These are phyloP conservation scores for Mesoclemmys tuberculata DNA, from an alignment of 2,113 vertebrate species.

Conservation along the genomic window DNA sequence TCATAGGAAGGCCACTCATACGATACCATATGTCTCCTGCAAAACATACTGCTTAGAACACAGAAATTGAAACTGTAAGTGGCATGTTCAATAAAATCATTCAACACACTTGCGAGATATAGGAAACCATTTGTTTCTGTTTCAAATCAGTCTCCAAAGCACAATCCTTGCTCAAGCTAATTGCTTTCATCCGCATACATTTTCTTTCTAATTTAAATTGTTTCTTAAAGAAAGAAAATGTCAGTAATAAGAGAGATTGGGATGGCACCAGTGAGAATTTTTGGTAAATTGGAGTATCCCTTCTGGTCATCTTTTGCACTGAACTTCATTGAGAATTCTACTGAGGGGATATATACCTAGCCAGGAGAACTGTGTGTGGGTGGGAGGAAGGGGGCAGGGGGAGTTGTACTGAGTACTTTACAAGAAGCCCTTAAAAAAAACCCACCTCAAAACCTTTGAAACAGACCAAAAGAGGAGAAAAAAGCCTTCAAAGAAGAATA, in stretches of 20 bases:
- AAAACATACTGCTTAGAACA: neutral
- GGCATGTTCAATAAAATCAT: slow-evolving; percentile 15
- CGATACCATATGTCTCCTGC: neutral
- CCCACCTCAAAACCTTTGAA: slow-evolving; percentile 69
- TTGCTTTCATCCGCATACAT: slow-evolving; percentile 5
- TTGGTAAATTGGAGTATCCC: neutral
- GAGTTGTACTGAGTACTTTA: slow-evolving; percentile 26
- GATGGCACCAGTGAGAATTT: neutral
- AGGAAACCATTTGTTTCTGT: slow-evolving; percentile 35
- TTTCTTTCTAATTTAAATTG: slow-evolving; percentile 24
- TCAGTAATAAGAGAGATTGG: neutral
- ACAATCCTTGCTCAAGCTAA: slow-evolving; percentile 9
- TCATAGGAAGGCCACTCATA: neutral
- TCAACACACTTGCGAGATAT: neutral
- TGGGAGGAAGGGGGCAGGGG: neutral
- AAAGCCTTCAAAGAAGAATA: slow-evolving; percentile 76
- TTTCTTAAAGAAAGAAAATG: slow-evolving; percentile 30
- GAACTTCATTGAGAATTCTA: neutral
- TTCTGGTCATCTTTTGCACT: neutral
- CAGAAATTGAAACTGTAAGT: neutral
- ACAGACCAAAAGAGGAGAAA: slow-evolving; percentile 47
- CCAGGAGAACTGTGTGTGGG: neutral
- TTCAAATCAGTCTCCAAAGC: slow-evolving; percentile 48
- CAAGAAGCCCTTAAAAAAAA: slow-evolving; percentile 47
- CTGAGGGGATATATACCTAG: neutral